Percentiles rank a stretch among this genome's conserved stretches.
Conservation (phyloP, 2,888 invertebrate genomes). For the Drymonia ruficornis region DNA sequence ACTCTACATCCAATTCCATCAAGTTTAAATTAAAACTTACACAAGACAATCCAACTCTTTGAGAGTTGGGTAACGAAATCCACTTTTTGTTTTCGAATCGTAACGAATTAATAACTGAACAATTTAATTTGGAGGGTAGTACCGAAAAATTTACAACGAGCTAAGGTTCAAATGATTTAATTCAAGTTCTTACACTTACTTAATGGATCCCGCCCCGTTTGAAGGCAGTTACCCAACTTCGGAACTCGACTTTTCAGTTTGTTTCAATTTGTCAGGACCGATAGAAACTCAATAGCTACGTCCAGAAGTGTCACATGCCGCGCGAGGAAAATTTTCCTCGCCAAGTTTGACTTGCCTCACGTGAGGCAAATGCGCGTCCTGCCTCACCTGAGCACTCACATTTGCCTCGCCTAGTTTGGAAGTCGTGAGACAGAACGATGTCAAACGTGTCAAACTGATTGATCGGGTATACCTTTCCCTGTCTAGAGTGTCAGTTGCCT, state of each 20-base stretch:
- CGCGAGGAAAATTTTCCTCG: too few species aligned
- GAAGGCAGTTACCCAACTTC: slow-evolving; percentile 60
- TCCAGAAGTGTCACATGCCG: too few species aligned
- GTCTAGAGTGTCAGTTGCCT: too few species aligned
- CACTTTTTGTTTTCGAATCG: slow-evolving; percentile 48
- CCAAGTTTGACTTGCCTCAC: too few species aligned
- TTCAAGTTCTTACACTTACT: slow-evolving; percentile 73
- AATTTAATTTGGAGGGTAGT: slow-evolving; percentile 51
- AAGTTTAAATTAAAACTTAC: slow-evolving; percentile 46
- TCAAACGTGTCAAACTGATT: too few species aligned
- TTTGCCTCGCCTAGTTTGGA: too few species aligned
- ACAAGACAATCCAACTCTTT: slow-evolving; percentile 43
- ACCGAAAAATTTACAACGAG: slow-evolving; percentile 52
- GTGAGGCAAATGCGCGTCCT: too few species aligned
- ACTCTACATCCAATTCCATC: slow-evolving; percentile 36
- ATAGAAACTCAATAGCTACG: slow-evolving; percentile 72
- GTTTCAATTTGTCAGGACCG: slow-evolving; percentile 76
- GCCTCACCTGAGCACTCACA: too few species aligned
- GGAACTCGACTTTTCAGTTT: slow-evolving; percentile 72
- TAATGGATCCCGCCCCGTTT: slow-evolving; percentile 71
- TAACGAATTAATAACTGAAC: slow-evolving; percentile 57
- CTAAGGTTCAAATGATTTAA: slow-evolving; percentile 70
- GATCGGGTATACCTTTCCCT: too few species aligned
- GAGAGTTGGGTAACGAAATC: slow-evolving; percentile 35
- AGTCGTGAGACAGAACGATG: too few species aligned